phyloP scores from a whole-genome alignment of 2,113 vertebrate genomes.

The Axis porcinus region DNA sequence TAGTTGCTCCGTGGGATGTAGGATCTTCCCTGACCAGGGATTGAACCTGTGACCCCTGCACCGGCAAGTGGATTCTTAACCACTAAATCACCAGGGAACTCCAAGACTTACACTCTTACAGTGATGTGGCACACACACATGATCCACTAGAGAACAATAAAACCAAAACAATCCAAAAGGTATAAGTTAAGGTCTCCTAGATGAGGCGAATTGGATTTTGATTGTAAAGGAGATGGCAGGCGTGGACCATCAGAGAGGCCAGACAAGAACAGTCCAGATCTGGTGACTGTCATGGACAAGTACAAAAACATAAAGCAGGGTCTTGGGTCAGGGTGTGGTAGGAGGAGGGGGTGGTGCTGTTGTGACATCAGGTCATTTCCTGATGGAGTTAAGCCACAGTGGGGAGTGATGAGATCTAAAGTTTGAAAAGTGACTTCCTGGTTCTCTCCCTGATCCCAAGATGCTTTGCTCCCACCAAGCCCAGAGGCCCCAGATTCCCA shows the following conservation, averaged over 20 bases:
- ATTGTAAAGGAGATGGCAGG: conserved; percentile 8
- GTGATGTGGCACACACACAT: neutral
- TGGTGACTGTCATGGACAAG: neutral
- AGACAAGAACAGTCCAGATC: neutral
- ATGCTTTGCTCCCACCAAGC: neutral
- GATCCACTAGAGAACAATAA: neutral
- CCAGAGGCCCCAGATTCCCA: neutral
- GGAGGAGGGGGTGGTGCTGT: neutral
- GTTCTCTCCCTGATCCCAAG: neutral
- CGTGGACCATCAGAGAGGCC: neutral
- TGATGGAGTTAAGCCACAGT: neutral
- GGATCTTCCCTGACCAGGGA: neutral
- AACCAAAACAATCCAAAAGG: neutral
- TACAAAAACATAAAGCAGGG: neutral
- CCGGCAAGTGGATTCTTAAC: neutral
- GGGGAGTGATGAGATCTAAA: neutral
- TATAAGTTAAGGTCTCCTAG: neutral
- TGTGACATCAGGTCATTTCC: neutral
- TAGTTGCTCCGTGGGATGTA: neutral
- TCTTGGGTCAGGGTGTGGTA: neutral
- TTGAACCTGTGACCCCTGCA: neutral
- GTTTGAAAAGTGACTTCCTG: neutral
- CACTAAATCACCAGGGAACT: neutral
- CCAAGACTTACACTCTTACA: neutral
- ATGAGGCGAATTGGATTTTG: neutral